These are phyloP conservation scores for Piprites chloris DNA, from an alignment of 2,113 vertebrate species.

Conservation along the genomic window DNA sequence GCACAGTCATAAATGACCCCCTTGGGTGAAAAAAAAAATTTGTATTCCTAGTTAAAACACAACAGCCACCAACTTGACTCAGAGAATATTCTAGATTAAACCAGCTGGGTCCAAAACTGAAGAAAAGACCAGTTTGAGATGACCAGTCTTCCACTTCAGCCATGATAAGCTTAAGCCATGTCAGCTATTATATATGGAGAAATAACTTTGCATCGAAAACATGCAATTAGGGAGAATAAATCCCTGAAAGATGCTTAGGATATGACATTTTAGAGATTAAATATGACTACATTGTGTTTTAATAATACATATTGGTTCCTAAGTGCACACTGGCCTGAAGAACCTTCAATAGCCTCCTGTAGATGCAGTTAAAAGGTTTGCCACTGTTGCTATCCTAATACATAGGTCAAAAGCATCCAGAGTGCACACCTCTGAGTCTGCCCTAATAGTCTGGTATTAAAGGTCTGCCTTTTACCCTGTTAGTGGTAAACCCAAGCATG, in stretches of 20 bases:
- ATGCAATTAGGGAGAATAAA: not conserved
- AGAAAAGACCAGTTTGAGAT: not conserved
- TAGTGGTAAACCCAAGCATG: not conserved
- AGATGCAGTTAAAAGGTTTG: not conserved
- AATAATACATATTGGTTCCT: rapidly evolving
- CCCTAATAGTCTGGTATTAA: not conserved
- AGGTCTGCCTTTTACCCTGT: not conserved
- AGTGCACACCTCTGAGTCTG: not conserved
- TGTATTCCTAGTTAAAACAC: not conserved
- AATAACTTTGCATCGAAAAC: not conserved
- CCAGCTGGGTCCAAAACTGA: not conserved
- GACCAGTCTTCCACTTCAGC: not conserved
- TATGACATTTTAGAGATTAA: not conserved
- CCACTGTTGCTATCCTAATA: rapidly evolving
- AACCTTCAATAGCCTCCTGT: not conserved
- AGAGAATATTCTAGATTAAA: not conserved
- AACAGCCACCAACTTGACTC: not conserved
- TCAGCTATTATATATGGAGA: not conserved
- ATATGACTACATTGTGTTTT: not conserved
- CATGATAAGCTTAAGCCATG: not conserved
- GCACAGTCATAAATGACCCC: not conserved
- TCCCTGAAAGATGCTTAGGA: not conserved
- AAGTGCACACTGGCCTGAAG: not conserved
- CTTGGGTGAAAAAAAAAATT: not conserved
- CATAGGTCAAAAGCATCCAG: not conserved